Evolutionary conservation across 1,140 invertebrate genomes (phyloP), one percentile per base, ranked within the genome.

Genomic region (Bombus pyrosoma): DNA sequence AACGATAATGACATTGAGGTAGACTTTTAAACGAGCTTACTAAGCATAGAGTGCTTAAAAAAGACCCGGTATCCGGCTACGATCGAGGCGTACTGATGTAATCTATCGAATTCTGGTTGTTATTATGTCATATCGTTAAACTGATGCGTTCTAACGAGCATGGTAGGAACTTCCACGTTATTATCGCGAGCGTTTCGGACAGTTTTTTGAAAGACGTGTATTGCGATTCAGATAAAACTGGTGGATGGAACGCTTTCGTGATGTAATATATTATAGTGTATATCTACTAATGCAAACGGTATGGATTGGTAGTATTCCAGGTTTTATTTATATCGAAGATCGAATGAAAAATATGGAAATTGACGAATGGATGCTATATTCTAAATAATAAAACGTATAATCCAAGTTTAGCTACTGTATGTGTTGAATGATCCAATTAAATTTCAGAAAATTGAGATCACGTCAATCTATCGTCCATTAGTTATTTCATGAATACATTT

Each of bases 121-220:
- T 80, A 69, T 84, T 84, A 71, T 37, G 34, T 71, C 32, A 47
- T 43, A 39, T 47, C 66, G 68, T 80, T 72, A 69, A 62, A 72
- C 47, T 62, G 43, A 39, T 53, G 53, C 43, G 32, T 43, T 80
- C 39, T 80, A 80, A 85, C n/a, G 77, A 80, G 22, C 66, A 32
- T 39, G 53, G 0, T 79, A 59, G 47, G 3, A 73, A 62, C 22
- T 71, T 79, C 22, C 13, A 41, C 13, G 34, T 8, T 39, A 32
- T 25, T 59, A 25, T 76, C 43, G 25, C 13, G 32, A 18, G 13
- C 18, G 22, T 41, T 62, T 43, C 13, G 18, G 3, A 34, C 28
- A 32, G 28, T 59, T n/a, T 34, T 25, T 25, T 10, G 37, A 41
- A 69, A 72, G 18, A 57, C 25, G 47, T n/a, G 18, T 10, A n/a